Evolutionary conservation across 2,888 invertebrate species (phyloP).

Genomic region (Chrysotoxum bicinctum): DNA sequence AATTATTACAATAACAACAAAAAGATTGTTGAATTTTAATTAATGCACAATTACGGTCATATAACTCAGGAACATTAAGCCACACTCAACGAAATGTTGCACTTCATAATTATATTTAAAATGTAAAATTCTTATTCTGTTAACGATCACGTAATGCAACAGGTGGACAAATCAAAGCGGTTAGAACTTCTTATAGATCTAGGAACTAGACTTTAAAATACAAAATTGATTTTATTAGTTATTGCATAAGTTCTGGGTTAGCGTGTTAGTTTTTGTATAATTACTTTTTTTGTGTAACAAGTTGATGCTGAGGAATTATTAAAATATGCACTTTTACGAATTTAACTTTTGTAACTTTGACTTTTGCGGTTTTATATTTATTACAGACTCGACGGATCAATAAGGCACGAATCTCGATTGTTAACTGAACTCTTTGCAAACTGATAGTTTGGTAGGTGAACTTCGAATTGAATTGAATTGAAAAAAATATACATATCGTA

Average conservation of each 20-base stretch:
- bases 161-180: constrained; percentile 42
- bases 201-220: constrained; percentile 10
- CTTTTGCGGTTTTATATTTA: background rate
- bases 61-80: constrained; percentile 5
- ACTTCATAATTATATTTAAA: constrained; percentile 3
- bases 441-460: background rate
- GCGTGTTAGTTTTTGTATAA: background rate
- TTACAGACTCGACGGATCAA: constrained; percentile 8
- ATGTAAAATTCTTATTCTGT: constrained; percentile 12
- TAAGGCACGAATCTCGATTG: constrained; percentile 22
- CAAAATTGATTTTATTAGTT: background rate
- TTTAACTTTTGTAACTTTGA: background rate
- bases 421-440: constrained; percentile 10
- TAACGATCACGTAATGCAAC: constrained; percentile 36
- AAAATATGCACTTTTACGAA: constrained; percentile 3
- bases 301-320: background rate
- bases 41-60: constrained; percentile 45
- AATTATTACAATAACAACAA: background rate
- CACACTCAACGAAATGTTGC: constrained; percentile 11
- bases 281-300: background rate
- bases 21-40: constrained; percentile 34
- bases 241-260: constrained; percentile 13
- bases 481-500: background rate
- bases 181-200: constrained; percentile 32
- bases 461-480: constrained; percentile 10